phyloP scores from a whole-genome alignment of 1,140 invertebrate species.

The Ceratosolen fusciceps region DNA sequence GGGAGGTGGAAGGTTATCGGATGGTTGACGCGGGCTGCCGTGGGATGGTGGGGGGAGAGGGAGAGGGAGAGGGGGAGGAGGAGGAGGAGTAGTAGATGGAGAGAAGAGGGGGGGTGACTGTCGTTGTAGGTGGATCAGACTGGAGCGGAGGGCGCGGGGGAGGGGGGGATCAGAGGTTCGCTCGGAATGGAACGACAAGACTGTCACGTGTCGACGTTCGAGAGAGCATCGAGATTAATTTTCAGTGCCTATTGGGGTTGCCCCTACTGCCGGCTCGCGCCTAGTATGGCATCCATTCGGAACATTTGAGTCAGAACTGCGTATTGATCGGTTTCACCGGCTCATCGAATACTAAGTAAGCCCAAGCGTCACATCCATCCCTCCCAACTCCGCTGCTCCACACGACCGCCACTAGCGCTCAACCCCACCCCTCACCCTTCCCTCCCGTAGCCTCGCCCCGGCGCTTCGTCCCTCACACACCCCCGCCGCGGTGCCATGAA shows the following conservation, averaged over 20 bases:
- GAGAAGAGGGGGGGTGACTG: no score
- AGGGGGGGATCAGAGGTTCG: neutral
- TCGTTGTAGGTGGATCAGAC: neutral
- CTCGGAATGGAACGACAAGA: slow-evolving; percentile 29
- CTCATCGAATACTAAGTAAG: slow-evolving; percentile 65
- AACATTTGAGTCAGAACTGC: slow-evolving; percentile 63
- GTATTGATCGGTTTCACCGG: slow-evolving; percentile 65
- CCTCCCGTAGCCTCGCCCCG: slow-evolving; percentile 40
- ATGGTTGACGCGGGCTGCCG: no score
- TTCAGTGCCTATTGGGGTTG: slow-evolving; percentile 58
- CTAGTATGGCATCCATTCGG: slow-evolving; percentile 61
- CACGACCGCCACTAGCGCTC: no score
- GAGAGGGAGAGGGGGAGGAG: no score
- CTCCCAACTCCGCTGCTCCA: neutral
- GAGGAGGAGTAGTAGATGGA: no score
- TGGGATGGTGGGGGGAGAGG: neutral
- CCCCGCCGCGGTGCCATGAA: neutral
- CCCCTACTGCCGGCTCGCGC: slow-evolving; percentile 32
- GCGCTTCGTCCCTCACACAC: neutral
- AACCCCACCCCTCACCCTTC: neutral
- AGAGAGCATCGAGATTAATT: slow-evolving; percentile 57
- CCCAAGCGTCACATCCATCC: slow-evolving; percentile 60
- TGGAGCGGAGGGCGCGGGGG: no score
- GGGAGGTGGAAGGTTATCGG: no score
- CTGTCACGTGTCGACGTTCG: slow-evolving; percentile 52